phyloP scores from a whole-genome alignment of 2,888 invertebrate genomes.

The Julus scanicus region DNA sequence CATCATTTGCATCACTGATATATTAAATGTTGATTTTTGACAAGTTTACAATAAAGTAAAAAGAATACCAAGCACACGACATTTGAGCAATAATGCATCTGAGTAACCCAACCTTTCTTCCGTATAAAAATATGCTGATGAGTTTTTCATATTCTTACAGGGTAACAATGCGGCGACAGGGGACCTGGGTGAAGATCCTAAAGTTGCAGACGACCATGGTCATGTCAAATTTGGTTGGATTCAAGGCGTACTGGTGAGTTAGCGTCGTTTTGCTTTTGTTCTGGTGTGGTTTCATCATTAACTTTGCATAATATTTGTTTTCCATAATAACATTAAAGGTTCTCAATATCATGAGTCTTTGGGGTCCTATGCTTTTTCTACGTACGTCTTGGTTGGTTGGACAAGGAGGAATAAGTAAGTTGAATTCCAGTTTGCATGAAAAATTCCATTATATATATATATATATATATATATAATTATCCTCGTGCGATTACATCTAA shows the following conservation, averaged over 20 bases:
- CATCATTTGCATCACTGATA: neutral
- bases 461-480: too few species aligned
- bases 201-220: constrained; percentile 38
- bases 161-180: neutral
- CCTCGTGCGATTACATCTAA: too few species aligned
- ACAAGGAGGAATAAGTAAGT: constrained; percentile 58
- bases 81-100: too few species aligned
- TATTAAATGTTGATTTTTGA: neutral
- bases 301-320: constrained; percentile 27
- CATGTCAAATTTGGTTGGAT: constrained; percentile 89
- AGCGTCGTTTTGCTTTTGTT: neutral
- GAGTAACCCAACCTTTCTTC: too few species aligned
- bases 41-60: neutral
- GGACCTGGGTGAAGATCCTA: neutral
- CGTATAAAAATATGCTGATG: too few species aligned
- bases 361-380: constrained; percentile 59
- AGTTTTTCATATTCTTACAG: neutral
- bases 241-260: constrained; percentile 87
- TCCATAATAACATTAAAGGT: constrained; percentile 49
- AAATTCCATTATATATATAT: too few species aligned
- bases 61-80: neutral
- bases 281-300: neutral
- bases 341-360: constrained; percentile 57
- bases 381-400: constrained; percentile 58
- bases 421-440: too few species aligned